Conservation (phyloP, 2,888 invertebrate genomes). For the Timandra comae region DNA sequence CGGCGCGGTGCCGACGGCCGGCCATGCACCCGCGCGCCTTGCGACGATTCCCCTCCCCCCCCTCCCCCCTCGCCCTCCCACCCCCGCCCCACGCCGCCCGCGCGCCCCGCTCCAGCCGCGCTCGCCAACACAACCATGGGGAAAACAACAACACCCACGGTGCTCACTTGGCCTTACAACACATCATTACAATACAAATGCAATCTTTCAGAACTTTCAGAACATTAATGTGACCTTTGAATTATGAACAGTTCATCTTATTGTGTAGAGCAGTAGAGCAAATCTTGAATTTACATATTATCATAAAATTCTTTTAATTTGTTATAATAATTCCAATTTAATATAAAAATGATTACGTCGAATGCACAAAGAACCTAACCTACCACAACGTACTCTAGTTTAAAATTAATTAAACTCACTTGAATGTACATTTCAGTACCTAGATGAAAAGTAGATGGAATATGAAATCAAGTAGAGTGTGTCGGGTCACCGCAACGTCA, state of each 20-base stretch:
- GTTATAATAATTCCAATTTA: too few relatives aligned
- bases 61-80: constrained; percentile 13
- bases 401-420: too few relatives aligned
- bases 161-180: constrained; percentile 40
- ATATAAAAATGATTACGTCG: too few relatives aligned
- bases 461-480: background rate
- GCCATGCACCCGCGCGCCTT: constrained; percentile 68
- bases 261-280: too few relatives aligned
- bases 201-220: constrained; percentile 35
- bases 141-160: constrained; percentile 50
- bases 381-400: too few relatives aligned
- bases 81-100: constrained; percentile 16
- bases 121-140: constrained; percentile 43
- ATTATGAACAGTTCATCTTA: too few relatives aligned
- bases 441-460: too few relatives aligned
- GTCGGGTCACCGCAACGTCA: constrained; percentile 7
- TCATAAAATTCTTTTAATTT: too few relatives aligned
- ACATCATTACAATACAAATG: constrained; percentile 30
- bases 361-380: too few relatives aligned
- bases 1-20: constrained; percentile 74
- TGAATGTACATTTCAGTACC: too few relatives aligned
- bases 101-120: constrained; percentile 25
- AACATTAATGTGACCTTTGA: too few relatives aligned
- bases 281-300: too few relatives aligned
- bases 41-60: constrained; percentile 46